Percentiles rank a stretch among this genome's conserved stretches.
Conservation (phyloP, 2,113 vertebrate species). For the Recurvirostra avosetta region DNA sequence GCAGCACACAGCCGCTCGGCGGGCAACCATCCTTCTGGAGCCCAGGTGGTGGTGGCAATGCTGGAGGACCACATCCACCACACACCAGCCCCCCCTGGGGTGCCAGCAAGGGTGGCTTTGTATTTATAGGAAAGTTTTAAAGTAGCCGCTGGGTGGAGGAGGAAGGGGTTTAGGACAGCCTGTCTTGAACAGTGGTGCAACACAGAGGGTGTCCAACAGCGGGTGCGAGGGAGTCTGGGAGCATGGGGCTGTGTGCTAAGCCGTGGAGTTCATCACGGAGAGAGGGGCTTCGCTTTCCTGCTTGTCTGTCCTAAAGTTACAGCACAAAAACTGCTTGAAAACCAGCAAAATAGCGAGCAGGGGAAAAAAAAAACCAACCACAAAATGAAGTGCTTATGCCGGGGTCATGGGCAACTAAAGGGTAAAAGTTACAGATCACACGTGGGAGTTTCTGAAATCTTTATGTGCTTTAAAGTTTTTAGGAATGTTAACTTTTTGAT, state of each 20-base stretch:
- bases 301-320: neutral
- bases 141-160: neutral
- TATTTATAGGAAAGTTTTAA: neutral
- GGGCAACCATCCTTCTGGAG: neutral
- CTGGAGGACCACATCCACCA: neutral
- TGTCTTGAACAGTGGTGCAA: neutral
- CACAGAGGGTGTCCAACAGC: fast-evolving
- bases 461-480: neutral
- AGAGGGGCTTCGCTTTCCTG: neutral
- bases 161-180: neutral
- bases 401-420: neutral
- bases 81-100: fast-evolving
- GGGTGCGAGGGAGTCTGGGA: neutral
- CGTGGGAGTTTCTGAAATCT: neutral
- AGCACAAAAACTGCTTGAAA: neutral
- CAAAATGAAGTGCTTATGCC: neutral
- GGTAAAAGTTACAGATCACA: neutral
- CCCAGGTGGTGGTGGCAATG: too few species aligned
- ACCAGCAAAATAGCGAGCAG: neutral
- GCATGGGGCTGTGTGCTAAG: neutral
- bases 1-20: neutral
- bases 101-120: neutral
- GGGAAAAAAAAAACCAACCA: fast-evolving
- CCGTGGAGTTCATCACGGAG: neutral
- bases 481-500: neutral